Percentiles rank a stretch among this genome's conserved stretches.
Conservation (phyloP, 2,888 invertebrate genomes). For the Octonoba sinensis region DNA sequence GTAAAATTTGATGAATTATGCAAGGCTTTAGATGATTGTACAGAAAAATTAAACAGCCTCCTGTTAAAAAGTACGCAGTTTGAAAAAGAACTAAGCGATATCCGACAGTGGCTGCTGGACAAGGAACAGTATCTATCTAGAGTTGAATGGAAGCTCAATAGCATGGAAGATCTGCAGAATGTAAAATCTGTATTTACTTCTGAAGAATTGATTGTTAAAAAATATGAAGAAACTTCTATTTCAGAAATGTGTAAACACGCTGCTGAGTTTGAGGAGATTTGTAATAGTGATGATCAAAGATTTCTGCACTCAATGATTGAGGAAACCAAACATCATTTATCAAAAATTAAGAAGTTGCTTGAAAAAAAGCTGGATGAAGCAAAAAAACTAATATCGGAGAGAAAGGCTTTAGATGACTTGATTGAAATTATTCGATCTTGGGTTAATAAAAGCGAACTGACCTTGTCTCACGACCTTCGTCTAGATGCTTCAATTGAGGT, state of each 20-base stretch:
- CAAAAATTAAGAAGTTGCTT: constrained; percentile 80
- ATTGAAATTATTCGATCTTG: constrained; percentile 86
- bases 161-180: constrained; percentile 47
- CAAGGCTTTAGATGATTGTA: constrained; percentile 80
- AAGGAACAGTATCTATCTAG: constrained; percentile 78
- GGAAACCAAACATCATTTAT: constrained; percentile 80
- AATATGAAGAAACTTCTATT: constrained; percentile 79
- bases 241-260: constrained; percentile 83
- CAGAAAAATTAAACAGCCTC: constrained; percentile 78
- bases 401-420: constrained; percentile 85
- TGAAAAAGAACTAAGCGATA: constrained; percentile 83
- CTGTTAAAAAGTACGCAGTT: constrained; percentile 81
- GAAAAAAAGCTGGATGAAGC: constrained; percentile 81
- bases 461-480: constrained; percentile 84
- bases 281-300: constrained; percentile 76
- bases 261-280: constrained; percentile 83
- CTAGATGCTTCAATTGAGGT: constrained; percentile 82
- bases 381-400: constrained; percentile 80
- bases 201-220: constrained; percentile 80
- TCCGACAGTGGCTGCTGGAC: constrained; percentile 84
- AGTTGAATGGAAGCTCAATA: constrained; percentile 71
- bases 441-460: constrained; percentile 91
- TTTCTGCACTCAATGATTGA: constrained; percentile 69
- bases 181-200: constrained; percentile 28
- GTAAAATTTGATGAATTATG: constrained; percentile 83